Evolutionary conservation across 2,888 invertebrate species (phyloP).

Genomic region (Carabus problematicus): DNA sequence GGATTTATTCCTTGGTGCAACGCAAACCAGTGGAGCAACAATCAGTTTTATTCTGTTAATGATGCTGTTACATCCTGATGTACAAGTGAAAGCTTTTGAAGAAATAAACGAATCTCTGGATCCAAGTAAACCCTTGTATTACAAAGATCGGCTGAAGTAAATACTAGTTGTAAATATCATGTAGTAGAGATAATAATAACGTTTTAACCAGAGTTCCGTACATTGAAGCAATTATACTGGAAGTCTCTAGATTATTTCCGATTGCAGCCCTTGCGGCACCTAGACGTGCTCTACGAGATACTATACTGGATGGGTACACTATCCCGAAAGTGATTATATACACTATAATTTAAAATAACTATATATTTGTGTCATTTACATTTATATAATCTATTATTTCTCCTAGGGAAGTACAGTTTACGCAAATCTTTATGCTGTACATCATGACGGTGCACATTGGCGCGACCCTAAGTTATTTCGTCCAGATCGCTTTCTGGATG

Average conservation of each 20-base stretch:
- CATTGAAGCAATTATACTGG: slow-evolving; percentile 63
- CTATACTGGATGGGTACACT: slow-evolving; percentile 63
- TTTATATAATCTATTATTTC: background rate
- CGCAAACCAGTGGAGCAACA: slow-evolving; percentile 69
- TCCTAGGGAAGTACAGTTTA: slow-evolving; percentile 55
- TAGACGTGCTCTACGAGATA: slow-evolving; percentile 62
- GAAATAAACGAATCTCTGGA: slow-evolving; percentile 62
- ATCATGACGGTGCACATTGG: slow-evolving; percentile 66
- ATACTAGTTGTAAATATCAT: background rate
- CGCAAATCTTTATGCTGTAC: slow-evolving; percentile 59
- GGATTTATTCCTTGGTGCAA: slow-evolving; percentile 73
- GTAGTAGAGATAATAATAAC: too few species aligned
- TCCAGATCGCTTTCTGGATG: slow-evolving; percentile 69
- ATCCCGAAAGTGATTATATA: slow-evolving; percentile 53
- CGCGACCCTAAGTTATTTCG: slow-evolving; percentile 67
- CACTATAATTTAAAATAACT: too few species aligned
- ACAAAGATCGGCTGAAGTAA: slow-evolving; percentile 61
- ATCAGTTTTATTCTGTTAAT: slow-evolving; percentile 68
- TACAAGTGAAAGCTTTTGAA: slow-evolving; percentile 65
- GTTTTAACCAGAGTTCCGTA: slow-evolving; percentile 61
- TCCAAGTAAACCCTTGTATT: slow-evolving; percentile 57
- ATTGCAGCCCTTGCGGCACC: slow-evolving; percentile 62
- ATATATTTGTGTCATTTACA: too few species aligned
- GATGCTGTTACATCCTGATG: slow-evolving; percentile 65
- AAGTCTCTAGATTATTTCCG: slow-evolving; percentile 60